Evolutionary conservation across 2,888 invertebrate species (phyloP).

Genomic region (Iphiclides podalirius): DNA sequence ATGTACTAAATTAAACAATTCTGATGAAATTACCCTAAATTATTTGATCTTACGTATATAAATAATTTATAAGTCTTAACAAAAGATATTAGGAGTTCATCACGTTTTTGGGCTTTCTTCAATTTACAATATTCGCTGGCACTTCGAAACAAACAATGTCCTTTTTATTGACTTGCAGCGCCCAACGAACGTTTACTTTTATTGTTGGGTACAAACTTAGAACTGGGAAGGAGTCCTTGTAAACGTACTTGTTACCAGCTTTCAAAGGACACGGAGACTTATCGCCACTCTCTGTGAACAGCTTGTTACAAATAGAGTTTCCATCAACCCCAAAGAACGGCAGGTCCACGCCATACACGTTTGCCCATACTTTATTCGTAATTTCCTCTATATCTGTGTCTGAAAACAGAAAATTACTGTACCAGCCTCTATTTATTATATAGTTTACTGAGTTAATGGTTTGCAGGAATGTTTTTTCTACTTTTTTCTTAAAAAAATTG

Average conservation of each 20-base stretch:
- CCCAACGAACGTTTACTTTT: constrained; percentile 83
- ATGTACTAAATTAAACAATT: background rate
- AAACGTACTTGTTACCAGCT: constrained; percentile 83
- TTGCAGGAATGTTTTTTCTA: too few species aligned
- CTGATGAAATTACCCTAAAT: background rate
- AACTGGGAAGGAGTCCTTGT: constrained; percentile 83
- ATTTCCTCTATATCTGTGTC: constrained; percentile 75
- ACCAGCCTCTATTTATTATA: too few species aligned
- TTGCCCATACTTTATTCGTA: constrained; percentile 82
- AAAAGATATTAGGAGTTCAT: too few species aligned
- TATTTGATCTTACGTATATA: background rate
- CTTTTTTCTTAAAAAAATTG: too few species aligned
- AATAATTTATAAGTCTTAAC: background rate
- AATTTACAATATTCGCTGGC: constrained; percentile 78
- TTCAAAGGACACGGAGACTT: constrained; percentile 84
- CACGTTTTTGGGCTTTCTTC: too few species aligned
- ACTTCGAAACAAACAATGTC: constrained; percentile 84
- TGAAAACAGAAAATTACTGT: constrained; percentile 55
- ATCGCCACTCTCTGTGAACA: constrained; percentile 78
- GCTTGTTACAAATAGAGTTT: constrained; percentile 82
- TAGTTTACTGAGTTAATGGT: too few species aligned
- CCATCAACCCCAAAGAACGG: constrained; percentile 90
- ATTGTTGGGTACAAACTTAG: constrained; percentile 72
- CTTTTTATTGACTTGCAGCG: constrained; percentile 63
- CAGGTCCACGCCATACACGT: constrained; percentile 81